These are phyloP conservation scores for Malaclemys terrapin DNA, from an alignment of 2,113 vertebrate species.

Conservation along the genomic window DNA sequence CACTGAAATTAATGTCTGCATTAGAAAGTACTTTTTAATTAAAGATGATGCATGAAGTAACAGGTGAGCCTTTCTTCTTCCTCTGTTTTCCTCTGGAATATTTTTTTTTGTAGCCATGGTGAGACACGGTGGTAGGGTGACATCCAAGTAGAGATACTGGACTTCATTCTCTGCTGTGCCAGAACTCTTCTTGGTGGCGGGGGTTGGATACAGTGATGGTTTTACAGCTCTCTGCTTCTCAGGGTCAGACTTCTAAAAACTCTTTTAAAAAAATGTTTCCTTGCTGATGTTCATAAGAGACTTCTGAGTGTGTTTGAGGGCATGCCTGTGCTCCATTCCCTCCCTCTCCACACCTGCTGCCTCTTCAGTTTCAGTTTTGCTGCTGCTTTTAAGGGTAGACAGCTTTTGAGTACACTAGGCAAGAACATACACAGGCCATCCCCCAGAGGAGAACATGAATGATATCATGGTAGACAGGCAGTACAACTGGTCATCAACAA, in stretches of 20 bases:
- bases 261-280: background rate
- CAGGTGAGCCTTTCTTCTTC: background rate
- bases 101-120: background rate
- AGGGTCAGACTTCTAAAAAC: background rate
- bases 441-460: background rate
- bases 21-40: background rate
- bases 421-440: background rate
- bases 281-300: background rate
- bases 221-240: background rate
- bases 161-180: background rate
- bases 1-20: background rate
- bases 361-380: conserved; percentile 1
- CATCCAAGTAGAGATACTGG: background rate
- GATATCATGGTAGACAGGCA: background rate
- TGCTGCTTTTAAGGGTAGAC: background rate
- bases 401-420: background rate
- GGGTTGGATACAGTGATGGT: background rate
- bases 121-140: no score
- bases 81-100: background rate
- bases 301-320: background rate
- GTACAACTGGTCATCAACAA: fast-evolving
- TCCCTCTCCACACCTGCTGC: background rate
- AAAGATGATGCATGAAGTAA: background rate
- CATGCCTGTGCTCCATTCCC: background rate
- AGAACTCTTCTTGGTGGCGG: background rate